Evolutionary conservation across 2,113 vertebrate species (phyloP), one percentile per base, ranked within the genome.

Genomic region (Columba livia): DNA sequence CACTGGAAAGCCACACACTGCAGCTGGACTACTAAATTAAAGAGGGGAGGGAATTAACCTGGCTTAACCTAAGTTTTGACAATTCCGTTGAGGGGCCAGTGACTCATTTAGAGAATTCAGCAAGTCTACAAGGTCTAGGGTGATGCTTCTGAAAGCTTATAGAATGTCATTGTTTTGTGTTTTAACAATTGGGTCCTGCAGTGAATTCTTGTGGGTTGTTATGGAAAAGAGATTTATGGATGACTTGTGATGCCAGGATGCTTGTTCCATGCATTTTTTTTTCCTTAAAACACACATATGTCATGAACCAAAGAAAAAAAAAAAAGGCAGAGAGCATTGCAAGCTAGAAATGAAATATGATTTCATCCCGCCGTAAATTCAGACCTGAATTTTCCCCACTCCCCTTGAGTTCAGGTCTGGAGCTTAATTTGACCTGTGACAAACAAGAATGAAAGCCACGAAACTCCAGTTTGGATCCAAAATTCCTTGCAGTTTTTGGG

Each of bases 71-170:
- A 69, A 51, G 13, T 89, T 94, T 95, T 86, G 80, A 85, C 79
- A 95, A 69, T 94, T 97, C 84, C 32, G 5, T 85, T 94, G 90
- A 96, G 94, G 94, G 75, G 36, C 84, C 62, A 42, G 53, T 96
- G 91, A 95, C 87, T 97, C 95, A 96, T 91, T 94, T 92, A 85
- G 90, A 96, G 88, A 96, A 90, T 85, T 95, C 79, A 92, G 73
- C 2, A 31, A 96, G 77, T 83, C 93, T 73, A 93, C 67, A 57
- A 64, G 86, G 73, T 65, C 66, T 94, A 88, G 85, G 96, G 85
- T 82, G 90, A 89, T 77, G 60, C 89, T 88, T 92, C 91, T 95
- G 94, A 87, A 97, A 96, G 74, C 85, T 96, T 94, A 90, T 79
- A 94, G 79, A 94, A 77, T 85, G 72, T 90, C 78, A 57, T 61